Percentiles rank a stretch among this genome's conserved stretches.
phyloP scores from a whole-genome alignment of 2,888 invertebrate genomes.

The Mantis religiosa region DNA sequence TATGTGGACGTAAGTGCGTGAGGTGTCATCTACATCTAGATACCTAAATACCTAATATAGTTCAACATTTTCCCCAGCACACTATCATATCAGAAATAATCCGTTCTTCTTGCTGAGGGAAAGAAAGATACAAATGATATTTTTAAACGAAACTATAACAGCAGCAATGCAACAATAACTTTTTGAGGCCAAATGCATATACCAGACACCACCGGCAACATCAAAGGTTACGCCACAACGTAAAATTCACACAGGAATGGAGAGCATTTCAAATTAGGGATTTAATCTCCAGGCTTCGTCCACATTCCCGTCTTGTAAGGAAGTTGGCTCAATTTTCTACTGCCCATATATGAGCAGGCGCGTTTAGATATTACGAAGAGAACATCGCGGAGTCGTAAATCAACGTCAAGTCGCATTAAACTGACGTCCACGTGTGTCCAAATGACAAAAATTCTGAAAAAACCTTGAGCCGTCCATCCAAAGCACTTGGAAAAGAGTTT shows the following conservation, averaged over 20 bases:
- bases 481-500: background rate
- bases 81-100: too few relatives aligned
- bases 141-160: background rate
- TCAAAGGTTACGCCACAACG: background rate
- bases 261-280: background rate
- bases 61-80: too few relatives aligned
- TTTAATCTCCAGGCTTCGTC: background rate
- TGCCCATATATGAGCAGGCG: background rate
- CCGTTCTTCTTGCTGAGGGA: too few relatives aligned
- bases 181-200: background rate
- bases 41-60: too few relatives aligned
- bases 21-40: too few relatives aligned
- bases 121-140: background rate
- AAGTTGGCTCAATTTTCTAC: background rate
- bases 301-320: background rate
- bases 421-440: background rate
- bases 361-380: background rate
- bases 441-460: background rate
- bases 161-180: background rate
- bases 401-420: background rate
- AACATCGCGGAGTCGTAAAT: background rate
- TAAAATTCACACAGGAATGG: background rate
- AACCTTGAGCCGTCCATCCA: background rate
- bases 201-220: background rate
- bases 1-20: too few relatives aligned